A percentile compares a stretch with the other conserved stretches of the same genome.
phyloP scores from a whole-genome alignment of 1,140 invertebrate species.

The Drosophila subpulchrella region DNA sequence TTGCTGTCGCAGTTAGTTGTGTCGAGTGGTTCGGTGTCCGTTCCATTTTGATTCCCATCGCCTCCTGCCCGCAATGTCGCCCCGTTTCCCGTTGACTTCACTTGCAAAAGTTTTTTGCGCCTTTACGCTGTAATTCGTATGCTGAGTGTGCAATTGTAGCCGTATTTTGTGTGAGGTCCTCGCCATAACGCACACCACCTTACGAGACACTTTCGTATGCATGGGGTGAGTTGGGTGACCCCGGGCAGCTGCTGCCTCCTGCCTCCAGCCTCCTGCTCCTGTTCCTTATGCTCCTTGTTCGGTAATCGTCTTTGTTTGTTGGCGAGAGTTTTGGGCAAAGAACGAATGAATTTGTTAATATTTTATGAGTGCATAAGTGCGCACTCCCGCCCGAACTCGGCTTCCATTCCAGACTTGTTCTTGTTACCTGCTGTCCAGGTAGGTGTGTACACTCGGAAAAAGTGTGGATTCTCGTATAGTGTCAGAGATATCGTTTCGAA shows the following conservation, averaged over 20 bases:
- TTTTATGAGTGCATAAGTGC: slow-evolving; percentile 83
- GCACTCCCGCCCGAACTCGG: slow-evolving; percentile 61
- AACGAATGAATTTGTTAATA: slow-evolving; percentile 84
- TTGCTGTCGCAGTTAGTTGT: slow-evolving; percentile 70
- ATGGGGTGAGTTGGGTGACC: slow-evolving; percentile 35
- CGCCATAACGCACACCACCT: slow-evolving; percentile 50
- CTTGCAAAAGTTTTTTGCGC: slow-evolving; percentile 67
- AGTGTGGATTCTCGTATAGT: background rate
- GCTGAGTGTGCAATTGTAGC: slow-evolving; percentile 81
- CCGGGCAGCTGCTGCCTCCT: slow-evolving; percentile 59
- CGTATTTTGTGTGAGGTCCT: slow-evolving; percentile 68
- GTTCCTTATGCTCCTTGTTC: slow-evolving; percentile 21
- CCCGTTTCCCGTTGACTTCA: slow-evolving; percentile 55
- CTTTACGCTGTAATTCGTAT: slow-evolving; percentile 82
- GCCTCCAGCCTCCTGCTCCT: background rate
- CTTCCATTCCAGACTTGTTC: slow-evolving; percentile 29
- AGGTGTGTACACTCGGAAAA: slow-evolving; percentile 18
- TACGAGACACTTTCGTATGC: slow-evolving; percentile 78
- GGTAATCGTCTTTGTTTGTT: slow-evolving; percentile 80
- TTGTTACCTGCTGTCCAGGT: slow-evolving; percentile 42
- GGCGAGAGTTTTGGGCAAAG: slow-evolving; percentile 78
- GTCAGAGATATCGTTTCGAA: background rate
- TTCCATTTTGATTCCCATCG: slow-evolving; percentile 20
- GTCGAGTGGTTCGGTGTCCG: slow-evolving; percentile 34
- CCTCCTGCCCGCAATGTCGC: slow-evolving; percentile 5